These are phyloP conservation scores for Pedetes capensis DNA, from an alignment of 2,113 vertebrate species.

Conservation along the genomic window DNA sequence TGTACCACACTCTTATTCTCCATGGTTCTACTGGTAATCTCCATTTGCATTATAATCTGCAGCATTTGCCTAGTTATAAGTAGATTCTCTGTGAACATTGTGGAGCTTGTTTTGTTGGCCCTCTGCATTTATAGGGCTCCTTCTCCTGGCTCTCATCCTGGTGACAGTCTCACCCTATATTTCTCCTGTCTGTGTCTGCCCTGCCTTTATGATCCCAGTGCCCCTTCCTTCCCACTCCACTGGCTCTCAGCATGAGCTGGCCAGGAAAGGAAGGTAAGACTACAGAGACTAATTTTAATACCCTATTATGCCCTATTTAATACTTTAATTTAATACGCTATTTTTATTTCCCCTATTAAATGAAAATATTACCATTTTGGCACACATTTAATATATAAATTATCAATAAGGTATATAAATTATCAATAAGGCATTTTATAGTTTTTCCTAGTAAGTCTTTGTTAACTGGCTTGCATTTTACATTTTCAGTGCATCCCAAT, in stretches of 20 bases:
- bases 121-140: background rate
- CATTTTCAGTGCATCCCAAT: background rate
- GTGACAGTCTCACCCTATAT: background rate
- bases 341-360: background rate
- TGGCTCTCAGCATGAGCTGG: background rate
- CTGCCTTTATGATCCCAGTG: background rate
- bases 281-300: background rate
- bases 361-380: background rate
- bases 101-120: background rate
- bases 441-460: background rate
- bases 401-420: background rate
- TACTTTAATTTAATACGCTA: background rate
- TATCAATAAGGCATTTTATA: background rate
- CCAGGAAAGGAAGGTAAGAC: background rate
- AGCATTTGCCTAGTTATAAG: background rate
- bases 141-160: background rate
- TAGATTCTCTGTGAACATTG: background rate
- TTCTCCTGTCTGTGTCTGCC: background rate
- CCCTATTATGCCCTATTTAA: background rate
- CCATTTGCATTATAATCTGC: background rate
- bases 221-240: accelerated
- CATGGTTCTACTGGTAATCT: background rate
- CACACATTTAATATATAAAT: slow-evolving; percentile 13
- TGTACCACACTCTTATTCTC: background rate
- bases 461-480: background rate